Evolutionary conservation across 2,888 invertebrate genomes (phyloP).

Genomic region (Drosophila nigricruria): DNA sequence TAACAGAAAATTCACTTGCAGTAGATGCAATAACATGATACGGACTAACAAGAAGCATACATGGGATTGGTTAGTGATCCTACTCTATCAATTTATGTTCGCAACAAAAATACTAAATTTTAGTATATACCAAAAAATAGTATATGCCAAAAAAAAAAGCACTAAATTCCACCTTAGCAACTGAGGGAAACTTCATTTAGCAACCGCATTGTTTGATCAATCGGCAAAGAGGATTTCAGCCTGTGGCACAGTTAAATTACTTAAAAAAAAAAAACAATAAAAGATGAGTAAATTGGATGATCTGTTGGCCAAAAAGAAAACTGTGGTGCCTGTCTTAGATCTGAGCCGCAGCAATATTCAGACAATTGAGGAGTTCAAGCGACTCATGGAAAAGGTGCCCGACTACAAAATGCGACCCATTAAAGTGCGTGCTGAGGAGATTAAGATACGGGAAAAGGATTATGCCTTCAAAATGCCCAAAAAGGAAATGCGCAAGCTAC

Average conservation of each 20-base stretch:
- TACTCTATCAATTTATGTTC: no score
- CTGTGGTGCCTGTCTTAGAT: constrained; percentile 93
- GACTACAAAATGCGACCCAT: constrained; percentile 96
- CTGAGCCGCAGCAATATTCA: constrained; percentile 92
- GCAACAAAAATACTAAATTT: constrained; percentile 23
- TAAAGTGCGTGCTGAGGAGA: constrained; percentile 92
- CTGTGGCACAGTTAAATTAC: background rate
- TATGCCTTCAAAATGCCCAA: constrained; percentile 91
- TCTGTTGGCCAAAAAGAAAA: constrained; percentile 93
- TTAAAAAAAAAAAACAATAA: background rate
- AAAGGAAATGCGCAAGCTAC: constrained; percentile 88
- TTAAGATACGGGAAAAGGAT: constrained; percentile 91
- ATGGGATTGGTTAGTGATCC: no score
- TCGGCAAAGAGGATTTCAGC: constrained; percentile 8
- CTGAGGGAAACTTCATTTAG: background rate
- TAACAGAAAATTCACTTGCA: no score
- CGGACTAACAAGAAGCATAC: no score
- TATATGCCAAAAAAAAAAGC: background rate
- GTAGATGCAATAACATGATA: background rate
- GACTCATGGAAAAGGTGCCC: constrained; percentile 93
- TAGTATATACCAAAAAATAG: constrained; percentile 8
- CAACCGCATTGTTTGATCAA: constrained; percentile 49
- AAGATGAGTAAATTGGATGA: constrained; percentile 91
- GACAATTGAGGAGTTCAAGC: constrained; percentile 93
- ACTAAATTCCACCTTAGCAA: constrained; percentile 25